phyloP scores from a whole-genome alignment of 2,797 vertebrate species.

The Euphonia xanthogaster region DNA sequence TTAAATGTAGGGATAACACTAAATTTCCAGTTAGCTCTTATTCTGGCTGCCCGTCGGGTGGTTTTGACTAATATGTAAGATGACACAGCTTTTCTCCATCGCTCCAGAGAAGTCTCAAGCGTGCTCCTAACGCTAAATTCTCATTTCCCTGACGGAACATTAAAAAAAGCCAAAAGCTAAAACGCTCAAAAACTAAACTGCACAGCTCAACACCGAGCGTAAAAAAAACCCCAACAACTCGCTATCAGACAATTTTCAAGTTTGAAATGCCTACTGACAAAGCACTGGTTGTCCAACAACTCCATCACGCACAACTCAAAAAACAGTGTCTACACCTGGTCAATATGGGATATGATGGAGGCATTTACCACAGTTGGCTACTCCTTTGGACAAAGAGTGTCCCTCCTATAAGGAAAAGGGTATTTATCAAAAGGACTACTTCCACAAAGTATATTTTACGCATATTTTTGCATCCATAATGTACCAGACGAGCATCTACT shows the following conservation, averaged over 20 bases:
- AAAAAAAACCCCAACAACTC: not conserved
- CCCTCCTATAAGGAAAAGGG: not conserved
- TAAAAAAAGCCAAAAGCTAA: not conserved
- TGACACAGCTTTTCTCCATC: slow-evolving; percentile 35
- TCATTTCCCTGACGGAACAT: not conserved
- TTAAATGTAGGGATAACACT: slow-evolving; percentile 77
- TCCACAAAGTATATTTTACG: not conserved
- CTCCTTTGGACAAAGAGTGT: not conserved
- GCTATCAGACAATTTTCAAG: not conserved
- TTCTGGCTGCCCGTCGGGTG: slow-evolving; percentile 52
- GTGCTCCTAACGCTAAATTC: not conserved
- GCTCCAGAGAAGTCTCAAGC: not conserved
- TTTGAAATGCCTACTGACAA: not conserved
- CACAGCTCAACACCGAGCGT: not conserved
- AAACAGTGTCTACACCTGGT: not conserved
- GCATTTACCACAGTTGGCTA: not conserved
- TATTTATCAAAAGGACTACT: not conserved
- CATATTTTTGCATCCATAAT: not conserved
- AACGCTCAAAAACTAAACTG: not conserved
- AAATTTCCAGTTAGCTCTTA: slow-evolving; percentile 74
- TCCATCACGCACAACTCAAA: not conserved
- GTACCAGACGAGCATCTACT: not conserved
- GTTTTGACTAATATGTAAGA: slow-evolving; percentile 60
- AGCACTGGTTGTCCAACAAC: not conserved
- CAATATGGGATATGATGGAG: not conserved